A percentile compares a stretch with the other conserved stretches of the same genome.
These are phyloP conservation scores for Pseudoatta argentina DNA, from an alignment of 1,140 invertebrate species.

Conservation along the genomic window DNA sequence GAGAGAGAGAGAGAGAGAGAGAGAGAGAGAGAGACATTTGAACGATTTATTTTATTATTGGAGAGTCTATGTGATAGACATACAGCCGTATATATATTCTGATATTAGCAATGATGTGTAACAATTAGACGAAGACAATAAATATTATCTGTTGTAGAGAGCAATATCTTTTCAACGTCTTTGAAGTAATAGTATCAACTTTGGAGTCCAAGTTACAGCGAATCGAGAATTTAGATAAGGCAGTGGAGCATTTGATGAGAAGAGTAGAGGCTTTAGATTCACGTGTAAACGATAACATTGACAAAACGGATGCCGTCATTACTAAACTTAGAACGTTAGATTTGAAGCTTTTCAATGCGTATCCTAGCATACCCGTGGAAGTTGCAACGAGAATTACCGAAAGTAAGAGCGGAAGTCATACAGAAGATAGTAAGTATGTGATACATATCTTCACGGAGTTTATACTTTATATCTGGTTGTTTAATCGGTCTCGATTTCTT, in stretches of 20 bases:
- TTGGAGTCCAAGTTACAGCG: conserved; percentile 94
- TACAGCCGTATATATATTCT: no score
- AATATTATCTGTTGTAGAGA: conserved; percentile 89
- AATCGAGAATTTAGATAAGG: conserved; percentile 94
- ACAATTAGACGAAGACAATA: not conserved
- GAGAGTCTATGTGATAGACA: not conserved
- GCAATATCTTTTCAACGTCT: conserved; percentile 95
- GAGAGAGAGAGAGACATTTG: no score
- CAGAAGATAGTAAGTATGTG: conserved; percentile 71
- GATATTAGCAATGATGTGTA: not conserved
- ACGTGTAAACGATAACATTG: conserved; percentile 93
- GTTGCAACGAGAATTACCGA: conserved; percentile 74
- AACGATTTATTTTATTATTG: not conserved
- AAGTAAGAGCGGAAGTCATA: conserved; percentile 74
- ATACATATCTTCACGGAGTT: not conserved
- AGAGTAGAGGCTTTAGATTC: conserved; percentile 93
- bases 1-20: no score
- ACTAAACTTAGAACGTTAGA: conserved; percentile 91
- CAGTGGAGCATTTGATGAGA: conserved; percentile 94
- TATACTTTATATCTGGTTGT: not conserved
- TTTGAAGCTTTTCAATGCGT: conserved; percentile 89
- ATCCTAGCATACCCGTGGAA: conserved; percentile 78
- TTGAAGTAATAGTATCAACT: conserved; percentile 95
- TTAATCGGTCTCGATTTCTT: not conserved
- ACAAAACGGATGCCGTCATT: conserved; percentile 93